Conservation (phyloP, 1,140 invertebrate genomes). For the Lineus longissimus region DNA sequence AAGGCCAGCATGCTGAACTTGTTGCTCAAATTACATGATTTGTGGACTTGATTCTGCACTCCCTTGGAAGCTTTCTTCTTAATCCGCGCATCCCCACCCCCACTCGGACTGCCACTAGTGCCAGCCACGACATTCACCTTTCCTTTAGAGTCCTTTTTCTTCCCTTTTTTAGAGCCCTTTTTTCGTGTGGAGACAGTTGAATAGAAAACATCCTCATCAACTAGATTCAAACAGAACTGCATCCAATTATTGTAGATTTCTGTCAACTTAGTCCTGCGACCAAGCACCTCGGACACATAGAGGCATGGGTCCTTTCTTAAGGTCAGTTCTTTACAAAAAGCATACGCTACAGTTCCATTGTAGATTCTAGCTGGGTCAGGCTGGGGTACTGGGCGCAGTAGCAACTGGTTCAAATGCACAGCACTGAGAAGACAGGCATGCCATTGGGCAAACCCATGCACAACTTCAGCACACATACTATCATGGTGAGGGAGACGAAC, state of each 20-base stretch:
- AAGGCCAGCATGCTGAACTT: too few relatives aligned
- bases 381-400: slow-evolving; percentile 27
- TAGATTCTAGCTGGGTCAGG: slow-evolving; percentile 27
- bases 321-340: slow-evolving; percentile 30
- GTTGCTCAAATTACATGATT: too few relatives aligned
- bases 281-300: slow-evolving; percentile 31
- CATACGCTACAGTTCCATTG: slow-evolving; percentile 42
- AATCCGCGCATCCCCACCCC: too few relatives aligned
- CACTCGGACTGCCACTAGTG: too few relatives aligned
- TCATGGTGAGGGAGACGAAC: slow-evolving; percentile 9
- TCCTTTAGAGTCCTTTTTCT: too few relatives aligned
- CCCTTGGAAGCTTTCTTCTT: too few relatives aligned
- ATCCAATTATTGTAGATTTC: slow-evolving; percentile 16
- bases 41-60: too few relatives aligned
- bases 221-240: too few relatives aligned
- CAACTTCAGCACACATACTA: slow-evolving; percentile 24
- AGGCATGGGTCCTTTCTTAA: slow-evolving; percentile 26
- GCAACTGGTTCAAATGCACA: slow-evolving; percentile 35
- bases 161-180: too few relatives aligned
- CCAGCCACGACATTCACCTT: too few relatives aligned
- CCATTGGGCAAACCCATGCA: slow-evolving; percentile 43
- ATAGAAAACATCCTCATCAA: too few relatives aligned
- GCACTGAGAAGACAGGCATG: slow-evolving; percentile 33
- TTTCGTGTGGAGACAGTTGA: too few relatives aligned
- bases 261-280: slow-evolving; percentile 18